These are phyloP conservation scores for Elephas maximus DNA, from an alignment of 2,113 vertebrate species.

Conservation along the genomic window DNA sequence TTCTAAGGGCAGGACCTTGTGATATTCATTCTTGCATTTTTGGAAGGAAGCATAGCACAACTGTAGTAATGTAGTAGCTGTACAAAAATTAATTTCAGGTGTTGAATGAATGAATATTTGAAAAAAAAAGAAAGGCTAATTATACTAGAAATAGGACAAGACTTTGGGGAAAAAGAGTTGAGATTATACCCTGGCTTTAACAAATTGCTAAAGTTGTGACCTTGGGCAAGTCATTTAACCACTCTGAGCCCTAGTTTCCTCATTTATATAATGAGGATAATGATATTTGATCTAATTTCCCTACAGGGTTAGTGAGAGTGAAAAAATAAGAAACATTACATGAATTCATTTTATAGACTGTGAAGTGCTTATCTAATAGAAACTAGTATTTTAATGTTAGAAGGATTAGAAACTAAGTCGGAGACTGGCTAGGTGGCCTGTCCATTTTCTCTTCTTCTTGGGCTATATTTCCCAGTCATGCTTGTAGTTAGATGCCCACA, in stretches of 20 bases:
- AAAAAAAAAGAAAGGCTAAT: constrained; percentile 76
- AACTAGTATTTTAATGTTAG: background rate
- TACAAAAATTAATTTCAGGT: constrained; percentile 58
- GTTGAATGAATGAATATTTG: constrained; percentile 50
- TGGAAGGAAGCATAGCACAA: background rate
- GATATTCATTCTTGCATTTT: background rate
- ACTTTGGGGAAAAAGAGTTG: constrained; percentile 68
- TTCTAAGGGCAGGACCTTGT: background rate
- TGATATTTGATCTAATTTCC: constrained; percentile 73
- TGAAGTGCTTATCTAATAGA: background rate
- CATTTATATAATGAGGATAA: constrained; percentile 68
- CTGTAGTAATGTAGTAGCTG: background rate
- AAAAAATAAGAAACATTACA: background rate
- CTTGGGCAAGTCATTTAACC: constrained; percentile 83
- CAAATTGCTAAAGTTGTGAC: constrained; percentile 79
- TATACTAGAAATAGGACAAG: constrained; percentile 80
- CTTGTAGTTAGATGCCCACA: background rate
- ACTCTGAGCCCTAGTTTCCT: constrained; percentile 66
- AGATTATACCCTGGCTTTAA: constrained; percentile 61
- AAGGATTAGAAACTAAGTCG: background rate
- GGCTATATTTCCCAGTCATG: background rate
- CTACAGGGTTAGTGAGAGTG: background rate
- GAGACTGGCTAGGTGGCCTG: background rate
- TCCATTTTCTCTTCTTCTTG: background rate
- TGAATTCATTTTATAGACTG: background rate